These are phyloP conservation scores for Myotis lucifugus DNA, from an alignment of 2,113 vertebrate genomes.

Conservation along the genomic window DNA sequence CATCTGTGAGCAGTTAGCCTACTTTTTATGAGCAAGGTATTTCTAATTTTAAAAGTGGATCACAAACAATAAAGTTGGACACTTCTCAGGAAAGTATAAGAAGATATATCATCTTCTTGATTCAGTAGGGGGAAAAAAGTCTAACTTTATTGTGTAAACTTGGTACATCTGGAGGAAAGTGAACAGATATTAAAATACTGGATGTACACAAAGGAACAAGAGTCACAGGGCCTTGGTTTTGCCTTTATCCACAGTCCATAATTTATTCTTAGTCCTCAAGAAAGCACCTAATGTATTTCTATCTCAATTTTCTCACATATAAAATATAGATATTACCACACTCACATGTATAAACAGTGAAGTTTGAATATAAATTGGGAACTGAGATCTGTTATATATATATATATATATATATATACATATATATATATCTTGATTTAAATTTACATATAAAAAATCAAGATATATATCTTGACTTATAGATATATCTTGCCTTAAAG, in stretches of 20 bases:
- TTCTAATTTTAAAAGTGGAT: conserved; percentile 44
- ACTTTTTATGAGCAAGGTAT: conserved; percentile 1
- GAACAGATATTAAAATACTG: neutral
- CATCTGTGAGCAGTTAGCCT: conserved; percentile 1
- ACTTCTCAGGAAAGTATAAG: neutral
- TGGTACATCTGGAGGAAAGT: conserved; percentile 1
- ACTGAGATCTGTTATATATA: neutral
- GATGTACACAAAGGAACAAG: neutral
- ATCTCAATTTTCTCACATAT: neutral
- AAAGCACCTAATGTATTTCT: neutral
- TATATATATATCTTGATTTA: neutral
- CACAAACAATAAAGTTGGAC: conserved; percentile 10
- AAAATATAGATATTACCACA: conserved; percentile 22
- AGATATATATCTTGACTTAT: neutral
- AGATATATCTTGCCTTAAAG: neutral
- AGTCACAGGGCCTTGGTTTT: neutral
- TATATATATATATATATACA: neutral
- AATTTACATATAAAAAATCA: neutral
- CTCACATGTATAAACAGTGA: neutral
- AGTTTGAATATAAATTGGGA: neutral
- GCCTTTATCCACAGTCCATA: neutral
- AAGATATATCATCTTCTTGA: neutral
- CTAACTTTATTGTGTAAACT: neutral
- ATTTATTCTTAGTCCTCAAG: conserved; percentile 21
- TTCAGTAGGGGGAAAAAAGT: neutral